Base-by-base conservation (phyloP, 1,140 invertebrate species). In the Drosophila burlai region DNA sequence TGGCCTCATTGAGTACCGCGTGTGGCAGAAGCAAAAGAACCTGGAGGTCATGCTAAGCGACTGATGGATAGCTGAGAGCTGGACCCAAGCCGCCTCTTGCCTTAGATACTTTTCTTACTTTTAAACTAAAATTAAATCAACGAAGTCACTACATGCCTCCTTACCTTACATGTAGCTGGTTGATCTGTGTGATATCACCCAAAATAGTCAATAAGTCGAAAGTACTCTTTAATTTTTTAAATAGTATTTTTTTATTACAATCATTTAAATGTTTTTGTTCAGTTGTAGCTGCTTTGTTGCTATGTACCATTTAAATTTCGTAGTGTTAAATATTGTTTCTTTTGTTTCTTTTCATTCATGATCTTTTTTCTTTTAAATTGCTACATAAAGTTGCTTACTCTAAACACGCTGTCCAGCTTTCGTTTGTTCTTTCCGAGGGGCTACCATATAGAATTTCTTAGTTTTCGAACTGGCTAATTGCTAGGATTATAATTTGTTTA, bases 221-320 rank as follows among this genome's bases (percentile, higher is more conserved):
- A 18, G 24, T 45, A 40, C 45, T 4, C 40, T 72, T 58, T 62
- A 73, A 60, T 79, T 80, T 76, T 83, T 83, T 80, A 82, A 71
- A 79, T 81, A 79, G 66, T 76, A 63, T 69, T 76, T 79, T 84
- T 91, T 90, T 90, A 90, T 91, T 90, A 90, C 86, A 90, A 91
- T 91, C 79, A 87, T 90, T 89, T 90, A 90, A 89, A 90, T 89
- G 90, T 89, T 81, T 82, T 81, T 82, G 60, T 81, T 79, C 79
- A 89, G 61, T 80, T 91, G 65, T 80, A 57, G 50, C 59, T 68
- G 50, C 64, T 74, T 55, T 76, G 47, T 72, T 69, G n/a, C 64
- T 81, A 75, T 89, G 73, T 89, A 87, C 68, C 77, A 81, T 89
- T 87, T 78, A 55, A 89, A 89, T 87, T 87, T 87, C 73, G 69